A percentile compares a stretch with the other conserved stretches of the same genome.
These are phyloP conservation scores for Hypolimnas misippus DNA, from an alignment of 2,888 invertebrate species.

Conservation along the genomic window DNA sequence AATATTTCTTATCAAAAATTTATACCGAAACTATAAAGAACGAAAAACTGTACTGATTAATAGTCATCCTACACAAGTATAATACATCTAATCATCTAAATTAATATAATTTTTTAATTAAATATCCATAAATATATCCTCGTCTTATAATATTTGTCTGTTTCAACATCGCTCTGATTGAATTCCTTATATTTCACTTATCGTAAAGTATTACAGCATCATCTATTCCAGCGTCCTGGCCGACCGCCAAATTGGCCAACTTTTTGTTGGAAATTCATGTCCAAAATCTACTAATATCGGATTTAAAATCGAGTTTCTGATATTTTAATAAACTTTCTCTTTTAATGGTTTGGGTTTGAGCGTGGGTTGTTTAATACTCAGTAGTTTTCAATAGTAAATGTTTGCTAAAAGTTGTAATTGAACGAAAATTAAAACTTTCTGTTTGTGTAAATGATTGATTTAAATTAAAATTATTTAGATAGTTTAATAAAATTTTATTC, in stretches of 20 bases:
- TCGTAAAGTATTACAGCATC: conserved; percentile 18
- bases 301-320: conserved; percentile 21
- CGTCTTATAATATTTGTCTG: no score
- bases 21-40: no score
- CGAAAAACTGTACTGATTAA: no score
- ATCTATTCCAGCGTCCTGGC: conserved; percentile 34
- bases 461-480: neutral
- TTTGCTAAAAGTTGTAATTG: neutral
- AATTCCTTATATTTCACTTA: conserved; percentile 16
- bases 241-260: conserved; percentile 36
- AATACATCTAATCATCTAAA: no score
- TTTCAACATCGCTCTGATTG: conserved; percentile 9
- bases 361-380: conserved; percentile 5
- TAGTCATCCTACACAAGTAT: no score
- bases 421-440: neutral
- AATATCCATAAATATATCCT: no score
- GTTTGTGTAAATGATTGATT: neutral
- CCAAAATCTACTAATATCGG: conserved; percentile 17
- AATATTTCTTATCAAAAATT: no score
- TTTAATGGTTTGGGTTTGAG: conserved; percentile 2
- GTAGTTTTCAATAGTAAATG: neutral
- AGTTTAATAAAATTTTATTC: no score
- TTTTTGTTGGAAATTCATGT: conserved; percentile 32
- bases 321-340: conserved; percentile 21
- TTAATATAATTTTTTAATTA: no score